Base-by-base conservation (phyloP, 2,888 invertebrate species). In the Drosophila picticornis region DNA sequence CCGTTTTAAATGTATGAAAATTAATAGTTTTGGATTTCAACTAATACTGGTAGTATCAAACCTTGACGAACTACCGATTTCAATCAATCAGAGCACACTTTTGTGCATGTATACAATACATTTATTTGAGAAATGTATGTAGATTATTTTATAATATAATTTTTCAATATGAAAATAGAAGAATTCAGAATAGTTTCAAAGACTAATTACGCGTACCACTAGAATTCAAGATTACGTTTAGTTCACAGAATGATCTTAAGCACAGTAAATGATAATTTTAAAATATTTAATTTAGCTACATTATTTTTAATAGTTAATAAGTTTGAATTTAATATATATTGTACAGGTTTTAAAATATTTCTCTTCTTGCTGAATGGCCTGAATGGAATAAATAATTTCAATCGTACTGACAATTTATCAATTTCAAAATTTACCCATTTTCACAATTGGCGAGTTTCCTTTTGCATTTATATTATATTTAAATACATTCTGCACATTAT, bases 381-480 rank as follows among this genome's bases (percentile, higher is more conserved):
- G 0, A 55, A 76, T 25, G 57, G 65, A 2, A 3, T 76, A 5
- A 32, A 13, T 31, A 29, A 75, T 32, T 67, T 72, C 11, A 46
- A 68, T 50, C 27, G 13, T 10, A 13, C 64, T 29, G 61, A 57
- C 0, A 10, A n/a, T 9, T 6, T 62, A 19, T 56, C 68, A 5
- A n/a, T 62, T 4, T 10, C 51, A 1, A 1, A 46, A 25, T 46
- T 0, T 62, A 4, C 60, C 7, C 9, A 46, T 46, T 46, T 9
- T 46, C 16, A 25, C 73, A n/a, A 57, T 29, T 1, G 63, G 57
- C 0, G 77, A 72, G 16, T 2, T 77, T 66, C n/a, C 52, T 61
- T 63, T 25, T 68, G 13, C 1, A 46, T 46, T 22, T 7, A 2
- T 46, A 7, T 46, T 22, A 13, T 43, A 40, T 22, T 2, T 22